phyloP scores from a whole-genome alignment of 2,113 vertebrate species.

The Ctenomys sociabilis region DNA sequence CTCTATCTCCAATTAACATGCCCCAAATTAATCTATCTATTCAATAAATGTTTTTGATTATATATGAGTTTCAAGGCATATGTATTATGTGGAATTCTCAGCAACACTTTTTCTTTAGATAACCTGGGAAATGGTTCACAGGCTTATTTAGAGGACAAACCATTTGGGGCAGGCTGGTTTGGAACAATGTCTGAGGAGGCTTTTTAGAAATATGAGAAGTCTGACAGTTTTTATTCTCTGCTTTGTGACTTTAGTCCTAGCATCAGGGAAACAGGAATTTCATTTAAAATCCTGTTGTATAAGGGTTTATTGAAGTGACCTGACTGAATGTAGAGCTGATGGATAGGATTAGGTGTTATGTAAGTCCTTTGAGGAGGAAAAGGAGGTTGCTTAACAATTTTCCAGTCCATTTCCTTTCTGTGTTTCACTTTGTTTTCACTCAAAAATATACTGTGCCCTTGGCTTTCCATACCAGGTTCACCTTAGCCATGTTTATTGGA shows the following conservation, averaged over 20 bases:
- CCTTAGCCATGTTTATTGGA: not conserved
- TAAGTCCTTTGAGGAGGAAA: not conserved
- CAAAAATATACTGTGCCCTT: conserved; percentile 5
- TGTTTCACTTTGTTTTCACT: conserved; percentile 65
- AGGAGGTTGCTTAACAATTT: conserved; percentile 54
- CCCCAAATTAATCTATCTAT: not conserved
- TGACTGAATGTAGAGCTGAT: not conserved
- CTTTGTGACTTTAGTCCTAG: not conserved
- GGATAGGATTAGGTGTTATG: not conserved
- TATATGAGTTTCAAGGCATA: not conserved
- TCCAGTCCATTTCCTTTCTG: conserved; percentile 63
- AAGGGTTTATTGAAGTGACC: conserved; percentile 45
- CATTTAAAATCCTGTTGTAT: not conserved
- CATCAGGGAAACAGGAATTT: not conserved
- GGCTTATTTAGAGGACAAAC: not conserved
- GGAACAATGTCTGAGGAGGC: not conserved
- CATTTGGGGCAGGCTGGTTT: too few species aligned
- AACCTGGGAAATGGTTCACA: not conserved
- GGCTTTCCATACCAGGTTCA: not conserved
- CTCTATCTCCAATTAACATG: not conserved
- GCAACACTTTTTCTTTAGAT: not conserved
- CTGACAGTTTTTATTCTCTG: not conserved
- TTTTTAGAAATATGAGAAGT: not conserved
- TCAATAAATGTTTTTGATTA: not conserved
- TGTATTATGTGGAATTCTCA: not conserved